Percentiles rank a stretch among this genome's conserved stretches.
phyloP scores from a whole-genome alignment of 2,113 vertebrate species.

The Pitta sordida region DNA sequence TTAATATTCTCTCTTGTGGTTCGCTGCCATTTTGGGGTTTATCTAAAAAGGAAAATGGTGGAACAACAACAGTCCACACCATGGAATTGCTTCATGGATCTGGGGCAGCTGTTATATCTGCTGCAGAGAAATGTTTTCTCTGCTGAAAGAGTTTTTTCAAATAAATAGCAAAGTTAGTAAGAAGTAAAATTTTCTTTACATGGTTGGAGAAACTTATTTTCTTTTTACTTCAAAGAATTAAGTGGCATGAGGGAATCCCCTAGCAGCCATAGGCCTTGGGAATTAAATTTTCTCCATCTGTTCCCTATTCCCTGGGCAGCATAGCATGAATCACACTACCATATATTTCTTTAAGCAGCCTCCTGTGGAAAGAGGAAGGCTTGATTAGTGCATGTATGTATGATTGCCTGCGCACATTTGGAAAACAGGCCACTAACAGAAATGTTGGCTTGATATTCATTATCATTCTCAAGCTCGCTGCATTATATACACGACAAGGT shows the following conservation, averaged over 20 bases:
- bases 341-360: conserved; percentile 71
- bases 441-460: conserved; percentile 46
- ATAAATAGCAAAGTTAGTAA: conserved; percentile 42
- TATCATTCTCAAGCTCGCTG: conserved; percentile 49
- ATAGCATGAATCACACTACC: conserved; percentile 57
- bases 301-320: conserved; percentile 59
- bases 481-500: conserved; percentile 43
- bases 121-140: conserved; percentile 44
- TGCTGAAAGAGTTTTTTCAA: conserved; percentile 46
- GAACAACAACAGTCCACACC: neutral
- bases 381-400: conserved; percentile 52
- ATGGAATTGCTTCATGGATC: neutral
- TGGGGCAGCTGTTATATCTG: conserved; percentile 24
- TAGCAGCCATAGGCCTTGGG: conserved; percentile 70
- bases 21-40: conserved; percentile 55
- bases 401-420: conserved; percentile 43
- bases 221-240: conserved; percentile 71
- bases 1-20: conserved; percentile 25
- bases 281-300: conserved; percentile 73
- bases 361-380: conserved; percentile 62
- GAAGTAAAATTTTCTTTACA: conserved; percentile 55
- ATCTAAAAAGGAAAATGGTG: conserved; percentile 62
- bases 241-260: conserved; percentile 54
- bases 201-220: conserved; percentile 57
- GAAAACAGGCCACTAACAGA: conserved; percentile 58